Evolutionary conservation across 2,113 vertebrate species (phyloP), one percentile per base, ranked within the genome.

Genomic region (human): DNA sequence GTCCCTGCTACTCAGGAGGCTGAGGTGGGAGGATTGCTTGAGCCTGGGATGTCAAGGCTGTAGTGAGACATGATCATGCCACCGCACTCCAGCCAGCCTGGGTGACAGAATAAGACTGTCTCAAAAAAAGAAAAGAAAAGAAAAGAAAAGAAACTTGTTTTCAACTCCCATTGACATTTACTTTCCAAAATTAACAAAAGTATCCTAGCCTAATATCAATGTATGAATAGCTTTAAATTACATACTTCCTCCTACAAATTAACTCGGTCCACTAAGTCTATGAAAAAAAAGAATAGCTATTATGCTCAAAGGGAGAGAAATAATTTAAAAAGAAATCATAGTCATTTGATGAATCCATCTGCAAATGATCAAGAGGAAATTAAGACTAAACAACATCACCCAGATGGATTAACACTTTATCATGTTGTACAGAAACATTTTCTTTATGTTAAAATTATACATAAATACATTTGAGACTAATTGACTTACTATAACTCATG

Each of bases 371-470:
- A 73, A 73, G 23, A 75, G 4, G 23, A 73, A 94, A 94, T 89
- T 90, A 87, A 55, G 20, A 88, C 79, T 90, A 18, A 83, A 95
- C 94, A 95, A 89, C 8, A 90, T 78, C 52, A 68, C 17, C 7
- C 23, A 75, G 27, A 72, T 73, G 6, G 52, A 86, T 64, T 78
- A 70, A 38, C 2, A 73, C 90, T 90, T 88, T 59, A 52, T 57
- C 30, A 61, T 43, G 52, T 32, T 89, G 22, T 32, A 70, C 23
- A 84, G 64, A 90, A 90, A 94, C 5, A 93, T 64, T 95, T 92
- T 55, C 91, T 75, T 80, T 90, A 87, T 32, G 57, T 61, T 35
- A 88, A 94, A 93, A 73, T 68, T 78, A 86, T 76, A 72, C 3
- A 20, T 52, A 85, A 88, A 72, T 89, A 75, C 61, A 61, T 72